These are phyloP conservation scores for Coturnix japonica DNA, from an alignment of 2,113 vertebrate species.

Conservation along the genomic window DNA sequence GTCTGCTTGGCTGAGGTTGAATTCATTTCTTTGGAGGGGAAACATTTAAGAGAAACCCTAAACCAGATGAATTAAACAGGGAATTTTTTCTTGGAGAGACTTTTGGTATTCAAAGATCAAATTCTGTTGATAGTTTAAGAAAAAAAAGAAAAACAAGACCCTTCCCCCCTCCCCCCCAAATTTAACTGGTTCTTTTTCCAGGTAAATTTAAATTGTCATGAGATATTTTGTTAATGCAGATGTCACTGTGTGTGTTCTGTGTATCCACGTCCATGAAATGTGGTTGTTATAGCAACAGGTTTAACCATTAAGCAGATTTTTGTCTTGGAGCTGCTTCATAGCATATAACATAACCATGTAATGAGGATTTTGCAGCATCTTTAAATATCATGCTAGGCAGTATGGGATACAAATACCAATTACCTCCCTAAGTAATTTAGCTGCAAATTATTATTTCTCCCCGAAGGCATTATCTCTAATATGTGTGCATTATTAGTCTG, in stretches of 20 bases:
- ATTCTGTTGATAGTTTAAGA: background rate
- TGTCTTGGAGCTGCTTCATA: conserved; percentile 11
- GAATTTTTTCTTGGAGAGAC: background rate
- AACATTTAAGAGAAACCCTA: background rate
- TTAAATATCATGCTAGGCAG: conserved; percentile 17
- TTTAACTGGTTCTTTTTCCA: conserved; percentile 10
- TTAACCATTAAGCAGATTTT: conserved; percentile 57
- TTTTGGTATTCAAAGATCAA: background rate
- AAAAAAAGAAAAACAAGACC: background rate
- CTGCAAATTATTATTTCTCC: background rate
- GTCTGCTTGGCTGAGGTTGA: background rate
- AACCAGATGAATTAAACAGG: background rate
- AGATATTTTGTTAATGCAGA: conserved; percentile 45
- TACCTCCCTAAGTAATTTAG: conserved; percentile 10
- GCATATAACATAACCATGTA: conserved; percentile 43
- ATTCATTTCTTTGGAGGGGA: conserved; percentile 14
- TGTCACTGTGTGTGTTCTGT: background rate
- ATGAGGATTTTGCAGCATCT: conserved; percentile 18
- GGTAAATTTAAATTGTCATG: background rate
- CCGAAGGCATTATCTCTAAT: conserved; percentile 1
- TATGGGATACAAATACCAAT: conserved; percentile 12
- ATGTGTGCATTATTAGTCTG: background rate
- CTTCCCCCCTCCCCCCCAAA: background rate
- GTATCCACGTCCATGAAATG: conserved; percentile 58
- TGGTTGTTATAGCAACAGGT: conserved; percentile 72